phyloP scores from a whole-genome alignment of 2,797 vertebrate genomes.

The Sebastes trivittatus region DNA sequence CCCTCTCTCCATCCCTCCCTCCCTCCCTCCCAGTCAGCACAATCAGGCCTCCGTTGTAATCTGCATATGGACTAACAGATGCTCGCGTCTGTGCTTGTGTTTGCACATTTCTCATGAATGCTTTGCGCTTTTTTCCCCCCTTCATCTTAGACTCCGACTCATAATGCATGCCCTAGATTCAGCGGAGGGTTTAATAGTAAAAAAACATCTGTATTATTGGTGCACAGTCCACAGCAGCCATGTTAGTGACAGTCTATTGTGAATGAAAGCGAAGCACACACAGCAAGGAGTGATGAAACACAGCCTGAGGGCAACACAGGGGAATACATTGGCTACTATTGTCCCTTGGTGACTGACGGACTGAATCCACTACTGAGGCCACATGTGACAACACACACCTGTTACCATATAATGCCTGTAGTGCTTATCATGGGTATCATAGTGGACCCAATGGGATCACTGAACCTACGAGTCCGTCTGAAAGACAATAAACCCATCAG shows the following conservation, averaged over 20 bases:
- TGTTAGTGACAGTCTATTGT: conserved; percentile 19
- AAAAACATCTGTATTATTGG: neutral
- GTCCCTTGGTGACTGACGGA: conserved; percentile 53
- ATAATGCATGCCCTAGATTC: conserved; percentile 8
- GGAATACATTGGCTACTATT: conserved; percentile 45
- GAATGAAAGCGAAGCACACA: conserved; percentile 28
- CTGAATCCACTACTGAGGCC: conserved; percentile 46
- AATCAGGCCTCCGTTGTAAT: conserved; percentile 59
- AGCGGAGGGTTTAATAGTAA: conserved; percentile 20
- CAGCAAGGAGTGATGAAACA: conserved; percentile 37
- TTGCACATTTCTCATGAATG: conserved; percentile 49
- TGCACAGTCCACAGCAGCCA: neutral
- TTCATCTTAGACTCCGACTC: conserved; percentile 32
- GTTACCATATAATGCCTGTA: conserved; percentile 28
- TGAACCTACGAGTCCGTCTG: conserved; percentile 38
- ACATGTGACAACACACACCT: conserved; percentile 61
- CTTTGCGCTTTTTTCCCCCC: neutral
- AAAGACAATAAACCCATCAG: conserved; percentile 56
- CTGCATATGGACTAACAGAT: conserved; percentile 74
- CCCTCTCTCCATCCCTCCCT: neutral
- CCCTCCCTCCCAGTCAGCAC: conserved; percentile 57
- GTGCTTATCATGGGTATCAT: conserved; percentile 43
- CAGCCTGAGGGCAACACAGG: conserved; percentile 49
- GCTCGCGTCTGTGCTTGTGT: conserved; percentile 56
- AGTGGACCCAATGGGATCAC: conserved; percentile 49